Evolutionary conservation across 1,140 invertebrate genomes (phyloP).

Genomic region (Cepaea nemoralis): DNA sequence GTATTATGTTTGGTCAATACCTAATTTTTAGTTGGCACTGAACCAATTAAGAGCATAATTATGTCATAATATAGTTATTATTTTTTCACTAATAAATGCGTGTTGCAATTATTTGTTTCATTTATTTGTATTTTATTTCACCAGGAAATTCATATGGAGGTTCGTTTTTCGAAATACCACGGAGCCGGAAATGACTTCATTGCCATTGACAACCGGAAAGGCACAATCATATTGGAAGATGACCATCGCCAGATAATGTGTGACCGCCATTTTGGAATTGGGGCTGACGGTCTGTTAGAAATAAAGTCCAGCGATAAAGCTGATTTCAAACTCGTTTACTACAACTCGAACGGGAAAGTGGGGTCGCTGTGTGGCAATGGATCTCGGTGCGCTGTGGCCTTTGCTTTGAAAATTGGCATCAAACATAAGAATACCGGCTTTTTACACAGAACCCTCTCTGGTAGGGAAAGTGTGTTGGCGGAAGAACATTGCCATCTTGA

Average conservation of each 20-base stretch:
- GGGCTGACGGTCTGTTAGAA: slow-evolving; percentile 48
- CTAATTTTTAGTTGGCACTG: too few relatives aligned
- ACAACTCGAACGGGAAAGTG: slow-evolving; percentile 42
- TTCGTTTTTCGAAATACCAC: slow-evolving; percentile 49
- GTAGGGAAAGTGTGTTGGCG: neutral
- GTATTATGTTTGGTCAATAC: too few relatives aligned
- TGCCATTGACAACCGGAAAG: slow-evolving; percentile 32
- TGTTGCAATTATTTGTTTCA: too few relatives aligned
- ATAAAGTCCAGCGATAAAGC: neutral
- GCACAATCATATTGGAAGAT: neutral
- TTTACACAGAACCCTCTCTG: too few relatives aligned
- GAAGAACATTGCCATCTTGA: neutral
- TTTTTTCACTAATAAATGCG: too few relatives aligned
- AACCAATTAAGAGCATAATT: too few relatives aligned
- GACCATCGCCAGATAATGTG: slow-evolving; percentile 38
- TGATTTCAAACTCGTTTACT: slow-evolving; percentile 40
- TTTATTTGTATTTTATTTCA: too few relatives aligned
- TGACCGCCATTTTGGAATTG: slow-evolving; percentile 45
- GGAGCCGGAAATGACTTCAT: slow-evolving; percentile 51
- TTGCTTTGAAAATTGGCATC: slow-evolving; percentile 30
- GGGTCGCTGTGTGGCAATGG: slow-evolving; percentile 52
- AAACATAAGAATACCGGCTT: neutral
- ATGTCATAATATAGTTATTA: too few relatives aligned
- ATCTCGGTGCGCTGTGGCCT: slow-evolving; percentile 42
- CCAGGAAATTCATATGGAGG: neutral